Evolutionary conservation across 2,113 vertebrate genomes (phyloP).

Genomic region (Hydrolagus affinis): DNA sequence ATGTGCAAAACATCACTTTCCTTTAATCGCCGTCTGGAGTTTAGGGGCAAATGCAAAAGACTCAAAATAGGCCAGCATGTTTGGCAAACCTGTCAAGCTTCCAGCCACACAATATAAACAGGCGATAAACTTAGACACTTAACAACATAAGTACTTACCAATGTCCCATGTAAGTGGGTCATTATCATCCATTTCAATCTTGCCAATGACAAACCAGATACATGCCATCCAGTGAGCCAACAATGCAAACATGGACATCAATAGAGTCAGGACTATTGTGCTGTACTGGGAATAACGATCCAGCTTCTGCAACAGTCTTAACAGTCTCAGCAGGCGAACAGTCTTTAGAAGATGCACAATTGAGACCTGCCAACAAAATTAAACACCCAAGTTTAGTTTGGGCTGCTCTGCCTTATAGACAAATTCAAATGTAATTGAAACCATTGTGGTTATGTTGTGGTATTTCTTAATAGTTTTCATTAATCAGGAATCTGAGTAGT

Average conservation of each 20-base stretch:
- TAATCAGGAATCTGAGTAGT: no score
- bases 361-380: conserved; percentile 65
- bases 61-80: no score
- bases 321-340: conserved; percentile 75
- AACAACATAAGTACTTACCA: conserved; percentile 58
- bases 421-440: neutral
- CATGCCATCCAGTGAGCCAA: conserved; percentile 98
- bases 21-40: no score
- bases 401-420: neutral
- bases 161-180: conserved; percentile 84
- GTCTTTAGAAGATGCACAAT: conserved; percentile 94
- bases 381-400: neutral
- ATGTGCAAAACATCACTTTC: no score
- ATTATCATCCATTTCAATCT: conserved; percentile 90
- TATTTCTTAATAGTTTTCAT: neutral
- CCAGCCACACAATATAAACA: no score
- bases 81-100: no score
- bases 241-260: conserved; percentile 97
- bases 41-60: no score
- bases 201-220: conserved; percentile 97
- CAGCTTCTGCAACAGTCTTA: conserved; percentile 91
- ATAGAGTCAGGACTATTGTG: conserved; percentile 86
- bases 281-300: conserved; percentile 97
- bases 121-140: no score
- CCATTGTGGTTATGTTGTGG: neutral